These are phyloP conservation scores for Drosophila subobscura DNA, from an alignment of 1,140 invertebrate species.

Conservation along the genomic window DNA sequence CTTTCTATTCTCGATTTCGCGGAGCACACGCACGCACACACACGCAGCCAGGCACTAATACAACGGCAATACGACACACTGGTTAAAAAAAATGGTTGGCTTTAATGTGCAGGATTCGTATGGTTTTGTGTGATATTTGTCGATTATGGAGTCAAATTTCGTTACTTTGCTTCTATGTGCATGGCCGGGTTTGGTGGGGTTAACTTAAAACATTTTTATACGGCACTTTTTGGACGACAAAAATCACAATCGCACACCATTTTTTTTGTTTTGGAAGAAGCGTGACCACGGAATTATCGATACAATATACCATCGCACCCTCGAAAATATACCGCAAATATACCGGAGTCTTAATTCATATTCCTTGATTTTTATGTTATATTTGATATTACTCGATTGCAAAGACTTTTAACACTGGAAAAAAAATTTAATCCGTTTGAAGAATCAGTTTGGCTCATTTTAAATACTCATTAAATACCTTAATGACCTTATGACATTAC, in stretches of 20 bases:
- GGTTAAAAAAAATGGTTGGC: conserved; percentile 53
- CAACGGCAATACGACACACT: conserved; percentile 47
- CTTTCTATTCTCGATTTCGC: conserved; percentile 77
- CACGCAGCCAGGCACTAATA: conserved; percentile 47
- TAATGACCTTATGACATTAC: too few relatives aligned
- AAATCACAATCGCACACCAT: conserved; percentile 74
- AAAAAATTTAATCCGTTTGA: too few relatives aligned
- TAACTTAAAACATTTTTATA: conserved; percentile 36
- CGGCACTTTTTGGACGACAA: conserved; percentile 52
- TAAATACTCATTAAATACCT: too few relatives aligned
- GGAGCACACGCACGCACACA: conserved; percentile 48
- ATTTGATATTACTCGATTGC: too few relatives aligned
- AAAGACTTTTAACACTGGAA: too few relatives aligned
- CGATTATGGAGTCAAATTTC: conserved; percentile 1
- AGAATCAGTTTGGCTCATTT: too few relatives aligned
- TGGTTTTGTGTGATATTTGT: conserved; percentile 33
- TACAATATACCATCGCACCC: too few relatives aligned
- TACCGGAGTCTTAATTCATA: too few relatives aligned
- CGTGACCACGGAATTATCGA: too few relatives aligned
- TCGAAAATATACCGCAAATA: too few relatives aligned
- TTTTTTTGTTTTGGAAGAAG: conserved; percentile 36
- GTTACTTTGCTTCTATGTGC: neutral
- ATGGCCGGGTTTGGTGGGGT: conserved; percentile 1
- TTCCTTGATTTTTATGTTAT: too few relatives aligned
- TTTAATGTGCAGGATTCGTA: conserved; percentile 20